Evolutionary conservation across 2,797 vertebrate genomes (phyloP), one percentile per base, ranked within the genome.

Genomic region (Lepidocolaptes lacrymiger): DNA sequence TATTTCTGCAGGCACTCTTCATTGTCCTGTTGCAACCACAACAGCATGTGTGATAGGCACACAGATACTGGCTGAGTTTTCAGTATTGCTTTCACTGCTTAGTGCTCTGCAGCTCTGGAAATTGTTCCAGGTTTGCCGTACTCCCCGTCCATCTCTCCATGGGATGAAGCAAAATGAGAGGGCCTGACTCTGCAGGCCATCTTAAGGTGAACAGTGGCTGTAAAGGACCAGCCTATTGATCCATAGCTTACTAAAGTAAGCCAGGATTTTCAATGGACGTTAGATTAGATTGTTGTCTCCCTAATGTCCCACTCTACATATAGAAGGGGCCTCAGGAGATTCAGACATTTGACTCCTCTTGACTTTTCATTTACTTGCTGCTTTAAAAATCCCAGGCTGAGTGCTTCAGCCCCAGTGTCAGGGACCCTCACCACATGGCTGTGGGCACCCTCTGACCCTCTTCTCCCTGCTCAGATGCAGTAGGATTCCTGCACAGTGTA

Each of bases 41-140:
- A 22, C 22, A 69, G 41, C 41, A 4, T 18, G 4, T 80, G 62
- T 44, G 20, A 16, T 21, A 36, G 39, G 27, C 3, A 6, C 37
- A 43, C 13, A 39, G 62, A 10, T 14, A 8, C 41, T 51, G 56
- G 19, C 61, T 84, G 77, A 36, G 37, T 71, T 83, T 88, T 75
- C 52, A 71, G 73, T 34, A 9, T 37, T 81, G 56, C 34, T 92
- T 69, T 81, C 62, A 72, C 15, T 49, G 12, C 30, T 56, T 64
- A 20, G 76, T 49, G 58, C 49, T 68, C 63, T 77, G n/a, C 36
- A 19, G 14, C 26, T 73, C 63, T 89, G 48, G 32, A 87, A 63
- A 20, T 34, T 0, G 1, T 36, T 49, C 8, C 69, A 39, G 14
- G 21, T 66, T 83, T 93, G 32, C 49, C 0, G 0, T 51, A 6